Evolutionary conservation across 1,140 invertebrate species (phyloP), one percentile per base, ranked within the genome.

Genomic region (Sminthurinus signatus): DNA sequence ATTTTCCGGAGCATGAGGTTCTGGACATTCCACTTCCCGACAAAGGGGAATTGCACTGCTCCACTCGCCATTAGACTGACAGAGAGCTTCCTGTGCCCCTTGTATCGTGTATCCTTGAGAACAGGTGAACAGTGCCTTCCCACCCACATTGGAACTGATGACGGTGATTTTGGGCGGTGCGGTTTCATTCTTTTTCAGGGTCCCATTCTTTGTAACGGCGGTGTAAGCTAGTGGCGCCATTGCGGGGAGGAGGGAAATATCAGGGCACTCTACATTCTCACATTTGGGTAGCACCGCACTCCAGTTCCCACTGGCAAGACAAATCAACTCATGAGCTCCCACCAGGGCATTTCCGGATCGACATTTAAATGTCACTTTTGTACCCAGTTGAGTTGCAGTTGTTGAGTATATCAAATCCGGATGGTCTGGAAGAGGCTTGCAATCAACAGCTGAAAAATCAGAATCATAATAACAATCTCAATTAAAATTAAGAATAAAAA

Each of bases 221-320:
- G 58, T 65, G 60, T 63, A 62, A 0, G 60, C 54, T 4, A 62
- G 31, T 8, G 70, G 67, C n/a, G 68, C 65, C 65, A 70, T 64
- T 2, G 69, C 69, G 25, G 67, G 68, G 32, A 69, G 50, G 44
- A 70, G 44, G 23, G 62, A 64, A 32, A 71, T 68, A 36, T 73
- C 70, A 21, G 66, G 62, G 61, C 73, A 74, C 50, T 70, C 68
- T 31, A 74, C 68, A 50, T 66, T 64, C 58, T 62, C 23, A 64
- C 55, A 62, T 64, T 57, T 81, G 14, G 89, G 89, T 65, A 88
- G 78, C 3, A 85, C 84, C 2, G 85, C 82, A 72, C 86, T 89
- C 89, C 89, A 93, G 73, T 88, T 89, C 21, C 88, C 88, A 55
- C 87, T 88, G 10, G 88, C 86, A 21, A 88, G 74, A 76, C 89